Conservation (phyloP, 2,888 invertebrate genomes). For the Polymixis flavicincta region DNA sequence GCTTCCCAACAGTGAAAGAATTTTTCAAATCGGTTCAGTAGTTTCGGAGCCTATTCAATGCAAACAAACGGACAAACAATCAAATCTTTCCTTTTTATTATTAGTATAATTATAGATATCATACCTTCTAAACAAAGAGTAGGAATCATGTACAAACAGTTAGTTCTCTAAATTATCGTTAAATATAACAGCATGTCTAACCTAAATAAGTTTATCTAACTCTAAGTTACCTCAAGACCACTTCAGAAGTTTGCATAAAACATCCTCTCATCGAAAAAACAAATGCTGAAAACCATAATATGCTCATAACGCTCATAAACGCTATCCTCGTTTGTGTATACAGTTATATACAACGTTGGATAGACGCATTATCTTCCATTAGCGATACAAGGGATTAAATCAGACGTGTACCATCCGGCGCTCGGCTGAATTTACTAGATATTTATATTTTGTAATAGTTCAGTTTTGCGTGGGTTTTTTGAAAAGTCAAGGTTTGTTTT, state of each 20-base stretch:
- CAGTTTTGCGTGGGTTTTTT: slow-evolving; percentile 7
- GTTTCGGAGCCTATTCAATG: too few species aligned
- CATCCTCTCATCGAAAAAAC: neutral
- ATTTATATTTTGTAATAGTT: slow-evolving; percentile 54
- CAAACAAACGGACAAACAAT: too few species aligned
- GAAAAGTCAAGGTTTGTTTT: slow-evolving; percentile 24
- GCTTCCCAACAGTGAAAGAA: too few species aligned
- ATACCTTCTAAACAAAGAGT: neutral
- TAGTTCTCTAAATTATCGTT: neutral
- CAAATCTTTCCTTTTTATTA: too few species aligned
- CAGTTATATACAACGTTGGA: slow-evolving; percentile 25
- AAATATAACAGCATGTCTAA: neutral
- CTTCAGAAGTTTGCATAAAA: neutral
- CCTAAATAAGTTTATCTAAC: neutral
- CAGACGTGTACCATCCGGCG: slow-evolving; percentile 68
- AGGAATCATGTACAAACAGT: too few species aligned
- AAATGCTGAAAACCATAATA: neutral
- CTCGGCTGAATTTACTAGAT: slow-evolving; percentile 41
- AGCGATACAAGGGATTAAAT: slow-evolving; percentile 83
- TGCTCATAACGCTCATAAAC: slow-evolving; percentile 3
- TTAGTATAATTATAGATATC: too few species aligned
- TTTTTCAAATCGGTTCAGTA: too few species aligned
- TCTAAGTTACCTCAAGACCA: too few species aligned
- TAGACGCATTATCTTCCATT: slow-evolving; percentile 44
- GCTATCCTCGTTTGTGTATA: neutral